Percentiles rank a stretch among this genome's conserved stretches.
Conservation (phyloP, 1,140 invertebrate species). For the Drosophila pseudoobscura region DNA sequence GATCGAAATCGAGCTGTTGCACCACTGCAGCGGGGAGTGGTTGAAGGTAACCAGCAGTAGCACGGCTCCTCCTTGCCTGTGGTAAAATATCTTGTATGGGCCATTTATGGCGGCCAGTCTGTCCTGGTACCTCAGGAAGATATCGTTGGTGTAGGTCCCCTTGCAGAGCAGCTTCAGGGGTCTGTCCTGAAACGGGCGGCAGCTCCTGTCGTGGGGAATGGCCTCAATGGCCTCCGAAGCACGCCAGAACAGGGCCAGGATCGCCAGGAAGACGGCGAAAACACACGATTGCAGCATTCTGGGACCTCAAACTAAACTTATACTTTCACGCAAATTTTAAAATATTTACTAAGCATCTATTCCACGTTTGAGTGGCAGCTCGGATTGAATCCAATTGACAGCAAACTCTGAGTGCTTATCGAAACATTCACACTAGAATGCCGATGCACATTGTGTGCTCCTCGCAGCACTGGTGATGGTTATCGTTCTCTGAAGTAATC, state of each 20-base stretch:
- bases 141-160: constrained; percentile 8
- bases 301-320: background rate
- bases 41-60: constrained; percentile 3
- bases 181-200: background rate
- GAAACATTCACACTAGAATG: constrained; percentile 65
- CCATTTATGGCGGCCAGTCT: background rate
- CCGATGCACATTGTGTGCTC: constrained; percentile 35
- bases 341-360: constrained; percentile 1
- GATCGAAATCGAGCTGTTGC: constrained; percentile 4
- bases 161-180: constrained; percentile 9
- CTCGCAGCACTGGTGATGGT: constrained; percentile 9
- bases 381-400: background rate
- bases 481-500: constrained; percentile 22
- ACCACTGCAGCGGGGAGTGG: background rate
- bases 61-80: background rate
- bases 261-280: background rate
- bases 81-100: constrained; percentile 12
- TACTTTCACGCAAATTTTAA: background rate
- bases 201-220: background rate
- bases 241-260: too few relatives aligned
- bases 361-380: background rate
- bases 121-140: constrained; percentile 13
- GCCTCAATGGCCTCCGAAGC: background rate
- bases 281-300: too few relatives aligned
- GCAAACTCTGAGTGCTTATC: constrained; percentile 44